Base-by-base conservation (phyloP, 2,888 invertebrate genomes). In the Mesorhabditis sp. region DNA sequence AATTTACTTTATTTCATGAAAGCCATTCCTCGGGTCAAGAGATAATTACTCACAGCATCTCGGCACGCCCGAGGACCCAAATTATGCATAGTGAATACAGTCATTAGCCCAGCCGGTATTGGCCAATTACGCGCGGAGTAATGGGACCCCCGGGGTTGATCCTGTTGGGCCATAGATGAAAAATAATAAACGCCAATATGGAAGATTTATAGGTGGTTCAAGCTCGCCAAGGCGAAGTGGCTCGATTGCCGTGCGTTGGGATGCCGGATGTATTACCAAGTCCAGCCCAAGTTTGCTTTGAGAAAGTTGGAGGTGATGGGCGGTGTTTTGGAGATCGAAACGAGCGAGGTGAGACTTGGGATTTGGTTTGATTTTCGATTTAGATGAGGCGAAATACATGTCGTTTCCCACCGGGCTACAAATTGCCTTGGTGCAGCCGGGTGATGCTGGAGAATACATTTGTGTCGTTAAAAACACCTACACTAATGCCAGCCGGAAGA, bases 401-500 rank as follows among this genome's bases (percentile, higher is more conserved):
- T 72, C 77, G 5, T 82, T 83, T 2, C 71, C 74, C 2, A 77
- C 76, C 45, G 84, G 83, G 58, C 74, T 84, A 71, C 84, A 84
- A 66, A 84, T 84, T 13, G 75, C 82, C 7, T 67, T 82, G 67
- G 82, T 79, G 3, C 81, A 81, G 43, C 74, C 77, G 44, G 67
- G 71, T 2, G 82, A 84, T 70, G 76, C 78, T 3, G 84, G 84
- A 44, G 75, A 76, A 43, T 84, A 84, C 63, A 77, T 74, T 66
- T 84, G 84, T 71, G 74, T 84, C n/a, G 83, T 83, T 10, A 71
- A 74, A 45, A 84, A 84, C 65, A 74, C 79, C 15, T 82, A 69
- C 72, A 80, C 78, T 5, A 81, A 79, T 45, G 74, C 74, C 63
- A 79, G 74, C 0, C 66, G 77, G 42, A 77, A 70, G 45, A 75